These are phyloP conservation scores for Thripadectes ignobilis DNA, from an alignment of 2,797 vertebrate species.

Conservation along the genomic window DNA sequence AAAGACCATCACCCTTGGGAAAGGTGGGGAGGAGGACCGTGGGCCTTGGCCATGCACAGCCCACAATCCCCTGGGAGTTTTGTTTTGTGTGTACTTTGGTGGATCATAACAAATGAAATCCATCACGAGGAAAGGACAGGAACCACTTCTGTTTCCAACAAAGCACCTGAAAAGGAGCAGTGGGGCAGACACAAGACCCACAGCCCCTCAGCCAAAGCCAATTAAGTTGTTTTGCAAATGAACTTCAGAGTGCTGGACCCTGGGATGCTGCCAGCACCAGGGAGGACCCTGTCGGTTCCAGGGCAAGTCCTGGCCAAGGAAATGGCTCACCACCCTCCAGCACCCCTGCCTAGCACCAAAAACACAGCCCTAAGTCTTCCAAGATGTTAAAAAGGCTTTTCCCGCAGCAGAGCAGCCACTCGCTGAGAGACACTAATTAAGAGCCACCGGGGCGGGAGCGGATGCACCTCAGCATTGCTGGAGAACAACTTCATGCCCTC, in stretches of 20 bases:
- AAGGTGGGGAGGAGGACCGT: neutral
- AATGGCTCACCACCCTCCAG: neutral
- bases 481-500: neutral
- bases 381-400: neutral
- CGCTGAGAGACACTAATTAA: neutral
- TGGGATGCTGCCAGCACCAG: neutral
- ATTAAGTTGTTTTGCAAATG: neutral
- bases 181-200: neutral
- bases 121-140: neutral
- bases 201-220: neutral
- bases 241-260: neutral
- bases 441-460: accelerated
- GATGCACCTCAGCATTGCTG: neutral
- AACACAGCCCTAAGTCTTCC: neutral
- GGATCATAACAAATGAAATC: neutral
- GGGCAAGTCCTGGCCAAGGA: neutral
- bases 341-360: neutral
- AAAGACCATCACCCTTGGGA: accelerated
- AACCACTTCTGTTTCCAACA: neutral
- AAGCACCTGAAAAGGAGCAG: neutral
- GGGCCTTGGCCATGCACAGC: neutral
- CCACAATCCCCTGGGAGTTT: neutral
- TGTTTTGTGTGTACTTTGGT: neutral
- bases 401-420: neutral
- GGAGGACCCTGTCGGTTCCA: neutral